Evolutionary conservation across 2,797 vertebrate genomes (phyloP).

Genomic region (Loris lydekkerianus): DNA sequence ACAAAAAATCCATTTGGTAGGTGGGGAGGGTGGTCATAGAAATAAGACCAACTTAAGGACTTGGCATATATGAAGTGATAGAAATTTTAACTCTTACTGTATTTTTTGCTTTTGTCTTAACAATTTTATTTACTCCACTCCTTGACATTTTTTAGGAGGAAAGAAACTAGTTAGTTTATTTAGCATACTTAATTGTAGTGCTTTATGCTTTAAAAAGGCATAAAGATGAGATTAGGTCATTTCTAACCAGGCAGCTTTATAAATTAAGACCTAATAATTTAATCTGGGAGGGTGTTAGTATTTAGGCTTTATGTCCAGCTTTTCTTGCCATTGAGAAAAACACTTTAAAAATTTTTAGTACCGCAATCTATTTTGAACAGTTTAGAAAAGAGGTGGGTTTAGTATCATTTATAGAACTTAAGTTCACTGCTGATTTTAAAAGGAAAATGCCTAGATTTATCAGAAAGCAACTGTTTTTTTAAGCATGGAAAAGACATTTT

Average conservation of each 20-base stretch:
- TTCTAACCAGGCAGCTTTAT: background rate
- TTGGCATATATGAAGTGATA: background rate
- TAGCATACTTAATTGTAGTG: background rate
- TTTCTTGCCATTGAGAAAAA: background rate
- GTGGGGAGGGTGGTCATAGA: background rate
- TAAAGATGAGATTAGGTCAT: background rate
- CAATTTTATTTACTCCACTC: background rate
- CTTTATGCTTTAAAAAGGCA: background rate
- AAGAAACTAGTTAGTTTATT: background rate
- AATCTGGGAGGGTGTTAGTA: background rate
- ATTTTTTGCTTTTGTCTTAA: background rate
- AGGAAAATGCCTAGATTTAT: slow-evolving; percentile 36
- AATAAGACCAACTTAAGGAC: slow-evolving; percentile 11
- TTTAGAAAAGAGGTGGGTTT: slow-evolving; percentile 1
- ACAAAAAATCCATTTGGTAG: background rate
- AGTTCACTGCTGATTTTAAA: slow-evolving; percentile 46
- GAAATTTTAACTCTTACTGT: background rate
- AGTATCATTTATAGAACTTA: slow-evolving; percentile 40
- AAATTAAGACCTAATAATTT: background rate
- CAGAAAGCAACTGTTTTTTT: background rate
- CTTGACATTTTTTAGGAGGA: background rate
- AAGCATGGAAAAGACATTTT: background rate
- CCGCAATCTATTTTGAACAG: background rate
- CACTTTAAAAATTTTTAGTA: background rate
- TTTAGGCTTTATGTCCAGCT: background rate